Evolutionary conservation across 1,140 invertebrate species (phyloP).

Genomic region (Ruditapes philippinarum): DNA sequence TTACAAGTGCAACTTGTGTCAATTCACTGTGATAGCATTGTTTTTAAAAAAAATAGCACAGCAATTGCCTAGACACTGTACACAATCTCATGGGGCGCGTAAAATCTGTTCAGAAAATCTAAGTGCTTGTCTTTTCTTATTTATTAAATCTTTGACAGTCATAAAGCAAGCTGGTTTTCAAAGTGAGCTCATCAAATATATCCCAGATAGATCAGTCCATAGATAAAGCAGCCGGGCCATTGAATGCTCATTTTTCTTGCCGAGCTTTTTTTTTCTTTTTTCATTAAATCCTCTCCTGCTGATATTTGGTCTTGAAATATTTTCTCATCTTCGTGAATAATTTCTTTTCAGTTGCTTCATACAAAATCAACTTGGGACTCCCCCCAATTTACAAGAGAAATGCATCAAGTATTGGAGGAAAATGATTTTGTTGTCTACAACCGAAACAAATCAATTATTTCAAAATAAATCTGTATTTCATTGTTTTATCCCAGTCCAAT

Average conservation of each 20-base stretch:
- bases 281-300: neutral
- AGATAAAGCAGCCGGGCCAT: neutral
- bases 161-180: neutral
- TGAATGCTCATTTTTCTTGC: neutral
- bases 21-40: slow-evolving; percentile 2
- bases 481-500: too few species aligned
- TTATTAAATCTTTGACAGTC: slow-evolving; percentile 23
- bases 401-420: neutral
- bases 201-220: neutral
- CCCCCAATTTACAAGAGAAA: neutral
- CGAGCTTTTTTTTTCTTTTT: neutral
- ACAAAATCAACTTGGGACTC: too few species aligned
- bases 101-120: slow-evolving; percentile 47
- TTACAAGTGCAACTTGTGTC: slow-evolving; percentile 28
- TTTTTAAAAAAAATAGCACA: slow-evolving; percentile 36
- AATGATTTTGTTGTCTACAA: neutral
- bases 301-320: neutral
- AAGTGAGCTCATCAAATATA: slow-evolving; percentile 1
- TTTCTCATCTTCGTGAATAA: neutral
- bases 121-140: slow-evolving; percentile 38
- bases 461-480: too few species aligned
- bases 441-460: neutral
- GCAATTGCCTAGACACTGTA: slow-evolving; percentile 17
- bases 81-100: neutral
- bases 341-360: neutral